Conservation (phyloP, 2,797 vertebrate species). For the Danio albolineatus region DNA sequence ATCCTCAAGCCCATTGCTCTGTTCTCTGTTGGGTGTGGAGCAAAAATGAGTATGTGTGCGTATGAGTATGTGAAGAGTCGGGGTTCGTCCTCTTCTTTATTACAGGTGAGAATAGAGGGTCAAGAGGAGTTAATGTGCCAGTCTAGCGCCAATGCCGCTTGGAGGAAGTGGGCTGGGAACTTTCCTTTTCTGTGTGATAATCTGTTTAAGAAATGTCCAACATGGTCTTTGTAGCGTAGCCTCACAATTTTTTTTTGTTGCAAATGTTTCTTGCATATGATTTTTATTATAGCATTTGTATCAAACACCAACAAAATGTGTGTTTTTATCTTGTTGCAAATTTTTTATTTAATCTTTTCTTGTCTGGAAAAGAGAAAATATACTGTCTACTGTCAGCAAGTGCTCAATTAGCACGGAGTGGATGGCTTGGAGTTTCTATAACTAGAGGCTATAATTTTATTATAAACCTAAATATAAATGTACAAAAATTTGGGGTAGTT, state of each 20-base stretch:
- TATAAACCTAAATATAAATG: too few species aligned
- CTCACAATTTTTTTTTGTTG: background rate
- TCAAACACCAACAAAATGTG: conserved; percentile 10
- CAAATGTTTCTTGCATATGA: conserved; percentile 20
- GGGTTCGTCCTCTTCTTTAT: conserved; percentile 75
- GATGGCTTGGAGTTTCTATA: background rate
- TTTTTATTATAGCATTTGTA: conserved; percentile 6
- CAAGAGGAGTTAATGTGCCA: conserved; percentile 86
- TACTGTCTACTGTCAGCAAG: conserved; percentile 8
- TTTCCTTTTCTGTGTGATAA: conserved; percentile 11
- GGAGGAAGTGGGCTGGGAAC: conserved; percentile 52
- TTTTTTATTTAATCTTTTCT: background rate
- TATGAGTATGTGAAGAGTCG: conserved; percentile 12
- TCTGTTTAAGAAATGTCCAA: conserved; percentile 1
- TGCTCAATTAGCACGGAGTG: conserved; percentile 4
- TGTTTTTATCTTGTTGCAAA: conserved; percentile 10
- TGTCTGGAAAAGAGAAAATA: background rate
- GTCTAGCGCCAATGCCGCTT: conserved; percentile 78
- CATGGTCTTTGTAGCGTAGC: background rate
- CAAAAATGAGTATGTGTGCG: conserved; percentile 43
- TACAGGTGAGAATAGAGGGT: conserved; percentile 86
- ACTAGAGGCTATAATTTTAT: background rate
- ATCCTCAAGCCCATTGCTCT: conserved; percentile 58
- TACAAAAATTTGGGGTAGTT: too few species aligned
- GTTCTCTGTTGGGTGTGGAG: conserved; percentile 56